Conservation (phyloP, 1,140 invertebrate genomes). For the Drosophila paulistorum region DNA sequence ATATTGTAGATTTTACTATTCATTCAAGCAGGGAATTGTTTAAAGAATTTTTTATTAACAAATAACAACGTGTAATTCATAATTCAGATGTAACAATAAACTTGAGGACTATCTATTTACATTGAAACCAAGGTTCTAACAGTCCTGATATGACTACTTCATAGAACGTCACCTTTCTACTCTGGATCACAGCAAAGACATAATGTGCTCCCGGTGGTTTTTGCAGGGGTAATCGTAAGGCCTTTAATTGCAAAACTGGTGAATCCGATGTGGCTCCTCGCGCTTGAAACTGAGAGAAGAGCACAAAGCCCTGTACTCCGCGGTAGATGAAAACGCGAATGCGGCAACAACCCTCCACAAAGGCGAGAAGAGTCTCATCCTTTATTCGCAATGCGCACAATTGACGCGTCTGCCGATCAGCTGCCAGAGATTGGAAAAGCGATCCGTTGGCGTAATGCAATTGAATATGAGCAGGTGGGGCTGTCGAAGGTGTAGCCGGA, state of each 20-base stretch:
- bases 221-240: constrained; percentile 39
- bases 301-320: constrained; percentile 73
- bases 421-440: constrained; percentile 66
- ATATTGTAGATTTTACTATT: too few species aligned
- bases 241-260: constrained; percentile 41
- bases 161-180: constrained; percentile 47
- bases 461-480: constrained; percentile 55
- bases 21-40: not conserved
- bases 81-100: not conserved
- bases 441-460: constrained; percentile 62
- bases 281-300: constrained; percentile 49
- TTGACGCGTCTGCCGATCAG: constrained; percentile 49
- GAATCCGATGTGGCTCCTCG: constrained; percentile 5
- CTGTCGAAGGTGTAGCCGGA: constrained; percentile 46
- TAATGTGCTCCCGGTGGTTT: constrained; percentile 45
- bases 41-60: constrained; percentile 1
- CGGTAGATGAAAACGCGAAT: constrained; percentile 69
- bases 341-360: constrained; percentile 63
- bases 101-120: constrained; percentile 7
- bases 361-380: constrained; percentile 72
- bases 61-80: not conserved
- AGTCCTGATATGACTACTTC: constrained; percentile 53
- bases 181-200: constrained; percentile 48
- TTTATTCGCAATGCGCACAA: constrained; percentile 57
- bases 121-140: constrained; percentile 62